Conservation (phyloP, 2,113 vertebrate genomes). For the Colaptes auratus region DNA sequence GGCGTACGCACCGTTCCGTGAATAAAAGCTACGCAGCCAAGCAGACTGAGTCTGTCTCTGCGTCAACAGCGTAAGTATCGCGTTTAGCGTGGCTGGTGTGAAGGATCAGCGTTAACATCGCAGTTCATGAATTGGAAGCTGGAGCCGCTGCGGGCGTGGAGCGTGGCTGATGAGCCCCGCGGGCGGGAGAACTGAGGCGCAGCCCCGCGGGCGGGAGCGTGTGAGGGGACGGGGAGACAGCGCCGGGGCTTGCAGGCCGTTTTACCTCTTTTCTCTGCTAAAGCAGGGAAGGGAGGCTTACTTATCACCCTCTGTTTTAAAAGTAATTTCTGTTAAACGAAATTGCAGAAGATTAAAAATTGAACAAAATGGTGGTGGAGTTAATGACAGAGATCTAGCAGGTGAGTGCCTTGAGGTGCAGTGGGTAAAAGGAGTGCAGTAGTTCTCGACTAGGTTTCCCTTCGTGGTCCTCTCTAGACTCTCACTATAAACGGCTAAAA, state of each 20-base stretch:
- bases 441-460: neutral
- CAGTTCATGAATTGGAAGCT: neutral
- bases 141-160: neutral
- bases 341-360: neutral
- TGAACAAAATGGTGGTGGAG: neutral
- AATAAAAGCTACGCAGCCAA: neutral
- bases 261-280: rapidly evolving
- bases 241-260: rapidly evolving
- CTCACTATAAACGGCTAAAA: neutral
- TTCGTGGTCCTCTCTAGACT: neutral
- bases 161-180: rapidly evolving
- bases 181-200: rapidly evolving
- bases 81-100: rapidly evolving
- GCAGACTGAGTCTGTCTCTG: rapidly evolving
- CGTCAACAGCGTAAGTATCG: neutral
- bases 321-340: neutral
- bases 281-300: neutral
- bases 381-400: neutral
- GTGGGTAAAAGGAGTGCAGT: neutral
- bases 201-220: rapidly evolving
- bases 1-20: neutral
- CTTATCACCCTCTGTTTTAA: rapidly evolving
- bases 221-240: rapidly evolving
- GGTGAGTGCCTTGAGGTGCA: neutral
- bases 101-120: neutral